Conservation (phyloP, 92 coral and sea anemone species). For the Diadumene lineata region DNA sequence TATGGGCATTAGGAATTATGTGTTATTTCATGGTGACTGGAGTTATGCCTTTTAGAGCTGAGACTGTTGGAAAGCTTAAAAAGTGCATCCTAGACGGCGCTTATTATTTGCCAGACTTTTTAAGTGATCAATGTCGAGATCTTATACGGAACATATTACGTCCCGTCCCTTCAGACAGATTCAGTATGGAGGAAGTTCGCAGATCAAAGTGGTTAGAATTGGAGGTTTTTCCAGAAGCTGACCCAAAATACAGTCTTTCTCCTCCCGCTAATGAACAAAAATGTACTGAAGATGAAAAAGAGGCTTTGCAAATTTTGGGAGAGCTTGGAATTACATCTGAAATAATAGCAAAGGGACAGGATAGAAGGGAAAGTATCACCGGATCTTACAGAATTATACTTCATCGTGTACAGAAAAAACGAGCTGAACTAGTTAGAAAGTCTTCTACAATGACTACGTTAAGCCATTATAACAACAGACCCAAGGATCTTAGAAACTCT, state of each 20-base stretch:
- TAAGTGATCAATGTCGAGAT: slow-evolving; percentile 81
- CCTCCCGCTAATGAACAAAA: slow-evolving; percentile 54
- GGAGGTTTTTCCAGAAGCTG: slow-evolving; percentile 82
- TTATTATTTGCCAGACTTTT: slow-evolving; percentile 90
- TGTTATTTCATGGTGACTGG: slow-evolving; percentile 96
- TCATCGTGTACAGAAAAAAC: slow-evolving; percentile 82
- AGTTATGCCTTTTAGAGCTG: slow-evolving; percentile 98
- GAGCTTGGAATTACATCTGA: slow-evolving; percentile 86
- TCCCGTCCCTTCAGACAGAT: slow-evolving; percentile 88
- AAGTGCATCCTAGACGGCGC: slow-evolving; percentile 95
- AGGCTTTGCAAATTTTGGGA: slow-evolving; percentile 57
- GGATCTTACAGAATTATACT: slow-evolving; percentile 91
- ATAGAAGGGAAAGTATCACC: slow-evolving; percentile 79
- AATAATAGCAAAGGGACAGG: slow-evolving; percentile 55
- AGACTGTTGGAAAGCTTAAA: slow-evolving; percentile 95
- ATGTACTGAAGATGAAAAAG: slow-evolving; percentile 80
- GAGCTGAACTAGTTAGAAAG: slow-evolving; percentile 63
- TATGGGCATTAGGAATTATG: slow-evolving; percentile 97
- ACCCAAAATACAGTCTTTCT: slow-evolving; percentile 57
- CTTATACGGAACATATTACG: slow-evolving; percentile 85
- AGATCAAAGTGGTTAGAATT: slow-evolving; percentile 83
- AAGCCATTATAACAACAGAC: slow-evolving; percentile 47
- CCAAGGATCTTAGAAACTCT: slow-evolving; percentile 38
- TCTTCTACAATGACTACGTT: slow-evolving; percentile 61
- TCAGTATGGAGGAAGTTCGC: slow-evolving; percentile 85